Conservation (phyloP, 1,140 invertebrate species). For the Pseudomyrmex cubaensis region DNA sequence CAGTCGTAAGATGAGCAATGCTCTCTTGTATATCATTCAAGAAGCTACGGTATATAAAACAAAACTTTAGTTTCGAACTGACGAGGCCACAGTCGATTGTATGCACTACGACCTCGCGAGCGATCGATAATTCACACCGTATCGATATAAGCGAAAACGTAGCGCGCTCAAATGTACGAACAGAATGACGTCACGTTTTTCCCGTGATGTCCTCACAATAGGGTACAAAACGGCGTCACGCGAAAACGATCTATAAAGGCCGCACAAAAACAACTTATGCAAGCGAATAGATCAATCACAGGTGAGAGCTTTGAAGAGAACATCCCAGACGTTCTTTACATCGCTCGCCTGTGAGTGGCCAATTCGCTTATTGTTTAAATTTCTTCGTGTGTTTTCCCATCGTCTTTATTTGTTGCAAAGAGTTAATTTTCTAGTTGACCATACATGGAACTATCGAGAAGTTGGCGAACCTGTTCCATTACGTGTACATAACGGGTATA, state of each 20-base stretch:
- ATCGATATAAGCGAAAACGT: conserved; percentile 54
- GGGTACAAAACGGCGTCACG: conserved; percentile 16
- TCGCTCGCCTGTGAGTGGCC: no score
- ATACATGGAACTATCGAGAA: not conserved
- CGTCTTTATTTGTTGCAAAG: not conserved
- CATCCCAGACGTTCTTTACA: no score
- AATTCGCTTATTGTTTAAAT: no score
- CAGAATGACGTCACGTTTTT: conserved; percentile 9
- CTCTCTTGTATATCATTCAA: conserved; percentile 11
- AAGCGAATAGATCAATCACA: no score
- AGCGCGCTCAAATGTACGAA: conserved; percentile 4
- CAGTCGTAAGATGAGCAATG: not conserved
- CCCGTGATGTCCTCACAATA: not conserved
- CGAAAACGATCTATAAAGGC: conserved; percentile 28
- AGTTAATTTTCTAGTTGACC: conserved; percentile 1
- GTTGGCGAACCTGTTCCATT: conserved; percentile 33
- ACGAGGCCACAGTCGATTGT: conserved; percentile 33
- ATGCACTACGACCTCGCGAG: conserved; percentile 40
- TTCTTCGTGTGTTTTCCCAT: no score
- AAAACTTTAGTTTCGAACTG: conserved; percentile 49
- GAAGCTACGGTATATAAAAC: not conserved
- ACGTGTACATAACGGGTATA: not conserved
- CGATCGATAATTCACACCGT: conserved; percentile 62
- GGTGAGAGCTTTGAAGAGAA: no score
- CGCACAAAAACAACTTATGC: no score